Percentiles rank a stretch among this genome's conserved stretches.
Conservation (phyloP, 1,140 invertebrate species). For the Himalopsyche phryganea region DNA sequence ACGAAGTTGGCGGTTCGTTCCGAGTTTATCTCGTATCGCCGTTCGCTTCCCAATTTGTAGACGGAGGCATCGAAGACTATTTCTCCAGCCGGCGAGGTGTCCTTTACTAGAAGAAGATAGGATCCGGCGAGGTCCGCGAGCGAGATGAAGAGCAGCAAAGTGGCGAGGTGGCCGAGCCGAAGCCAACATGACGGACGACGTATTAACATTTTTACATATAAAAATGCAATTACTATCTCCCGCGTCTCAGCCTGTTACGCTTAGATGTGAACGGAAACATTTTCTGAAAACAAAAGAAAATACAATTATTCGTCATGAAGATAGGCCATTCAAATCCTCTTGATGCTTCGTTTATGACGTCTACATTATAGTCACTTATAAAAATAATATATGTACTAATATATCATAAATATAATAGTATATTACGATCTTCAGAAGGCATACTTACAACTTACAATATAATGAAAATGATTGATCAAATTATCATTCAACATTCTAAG, state of each 20-base stretch:
- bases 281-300: slow-evolving; percentile 26
- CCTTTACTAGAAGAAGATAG: slow-evolving; percentile 70
- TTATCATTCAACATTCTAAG: no score
- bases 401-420: no score
- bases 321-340: no score
- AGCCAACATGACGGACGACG: not conserved
- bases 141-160: slow-evolving; percentile 1
- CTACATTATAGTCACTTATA: no score
- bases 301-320: slow-evolving; percentile 6
- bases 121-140: slow-evolving; percentile 11
- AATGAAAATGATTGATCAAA: no score
- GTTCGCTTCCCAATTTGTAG: slow-evolving; percentile 68
- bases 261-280: slow-evolving; percentile 15
- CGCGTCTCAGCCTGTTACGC: slow-evolving; percentile 16
- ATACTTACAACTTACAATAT: no score
- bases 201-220: slow-evolving; percentile 15
- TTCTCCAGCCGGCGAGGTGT: slow-evolving; percentile 62
- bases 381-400: no score
- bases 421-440: no score
- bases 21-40: slow-evolving; percentile 70
- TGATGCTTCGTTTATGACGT: no score
- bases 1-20: slow-evolving; percentile 79
- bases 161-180: not conserved
- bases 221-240: slow-evolving; percentile 22
- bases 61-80: slow-evolving; percentile 77